Evolutionary conservation across 2,888 invertebrate genomes (phyloP).

Genomic region (Melikaiella ostensackeni): DNA sequence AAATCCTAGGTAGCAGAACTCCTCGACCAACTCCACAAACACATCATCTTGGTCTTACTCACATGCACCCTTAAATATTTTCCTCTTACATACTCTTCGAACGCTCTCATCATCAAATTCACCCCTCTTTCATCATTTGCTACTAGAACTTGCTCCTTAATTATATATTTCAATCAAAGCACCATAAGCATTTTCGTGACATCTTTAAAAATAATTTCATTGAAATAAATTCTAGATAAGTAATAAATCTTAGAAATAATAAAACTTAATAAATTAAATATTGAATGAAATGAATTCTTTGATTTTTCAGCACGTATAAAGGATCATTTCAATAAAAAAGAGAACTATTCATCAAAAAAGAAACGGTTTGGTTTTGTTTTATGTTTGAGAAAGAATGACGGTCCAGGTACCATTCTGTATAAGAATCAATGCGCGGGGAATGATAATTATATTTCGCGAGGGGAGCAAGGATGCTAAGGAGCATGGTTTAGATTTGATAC

Average conservation of each 20-base stretch:
- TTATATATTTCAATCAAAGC: too few species aligned
- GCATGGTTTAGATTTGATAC: constrained; percentile 46
- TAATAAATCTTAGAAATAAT: neutral
- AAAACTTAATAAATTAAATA: neutral
- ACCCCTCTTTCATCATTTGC: too few species aligned
- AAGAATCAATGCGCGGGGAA: constrained; percentile 75
- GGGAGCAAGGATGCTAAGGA: constrained; percentile 73
- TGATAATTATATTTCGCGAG: constrained; percentile 74
- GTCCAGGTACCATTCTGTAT: constrained; percentile 63
- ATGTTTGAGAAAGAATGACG: constrained; percentile 15
- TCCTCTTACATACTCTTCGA: too few species aligned
- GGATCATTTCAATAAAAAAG: neutral
- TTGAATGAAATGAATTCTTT: neutral
- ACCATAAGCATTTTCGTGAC: too few species aligned
- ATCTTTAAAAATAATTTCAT: too few species aligned
- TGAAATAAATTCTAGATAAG: too few species aligned
- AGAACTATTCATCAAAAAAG: neutral
- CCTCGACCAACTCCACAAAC: too few species aligned
- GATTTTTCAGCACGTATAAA: neutral
- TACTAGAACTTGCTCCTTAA: too few species aligned
- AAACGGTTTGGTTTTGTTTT: constrained; percentile 37
- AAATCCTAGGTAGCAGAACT: too few species aligned
- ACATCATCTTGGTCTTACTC: too few species aligned
- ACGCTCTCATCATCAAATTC: too few species aligned
- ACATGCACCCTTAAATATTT: too few species aligned